Base-by-base conservation (phyloP, 2,888 invertebrate species). In the Drosophila antonietae region DNA sequence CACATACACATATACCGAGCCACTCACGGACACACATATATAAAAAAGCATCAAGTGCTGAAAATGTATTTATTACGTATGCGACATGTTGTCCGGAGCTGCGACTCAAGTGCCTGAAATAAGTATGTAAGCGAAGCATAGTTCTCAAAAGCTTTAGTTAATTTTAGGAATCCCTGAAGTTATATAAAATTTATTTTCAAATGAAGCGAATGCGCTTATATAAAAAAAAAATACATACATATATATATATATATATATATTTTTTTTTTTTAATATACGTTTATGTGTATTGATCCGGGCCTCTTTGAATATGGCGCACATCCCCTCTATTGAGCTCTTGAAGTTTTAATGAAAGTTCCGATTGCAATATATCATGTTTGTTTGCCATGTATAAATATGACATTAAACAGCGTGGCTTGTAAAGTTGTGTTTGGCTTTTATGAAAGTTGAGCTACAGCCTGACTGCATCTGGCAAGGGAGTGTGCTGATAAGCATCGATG, bases 21-120 rank as follows among this genome's bases (percentile, higher is more conserved):
- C 20, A 23, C 18, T 23, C 9, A 52, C 39, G 23, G 15, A 20
- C 5, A 31, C 31, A 55, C 23, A 59, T 20, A 53, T 37, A 43
- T 18, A 44, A 23, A 23, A 23, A 18, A 37, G 9, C 47, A 51
- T 47, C 28, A 56, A 67, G 57, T 55, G 73, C 41, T 66, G 58
- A 56, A 69, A 62, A 70, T 71, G 61, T 85, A 77, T 85, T 74
- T 83, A 73, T 78, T 80, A 83, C 72, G 84, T 81, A 88, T 86
- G 57, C 81, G 83, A 66, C 78, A 75, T 74, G 81, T 70, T 68
- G 78, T 55, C 41, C 66, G 18, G 20, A 46, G 53, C 55, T 58
- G 18, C 46, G 56, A 39, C 59, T 78, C 58, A 81, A 86, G 78
- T 81, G 62, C 35, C 52, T 52, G n/a, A 46, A 53, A 46, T n/a